Base-by-base conservation (phyloP, 2,888 invertebrate genomes). In the Hypolimnas misippus region DNA sequence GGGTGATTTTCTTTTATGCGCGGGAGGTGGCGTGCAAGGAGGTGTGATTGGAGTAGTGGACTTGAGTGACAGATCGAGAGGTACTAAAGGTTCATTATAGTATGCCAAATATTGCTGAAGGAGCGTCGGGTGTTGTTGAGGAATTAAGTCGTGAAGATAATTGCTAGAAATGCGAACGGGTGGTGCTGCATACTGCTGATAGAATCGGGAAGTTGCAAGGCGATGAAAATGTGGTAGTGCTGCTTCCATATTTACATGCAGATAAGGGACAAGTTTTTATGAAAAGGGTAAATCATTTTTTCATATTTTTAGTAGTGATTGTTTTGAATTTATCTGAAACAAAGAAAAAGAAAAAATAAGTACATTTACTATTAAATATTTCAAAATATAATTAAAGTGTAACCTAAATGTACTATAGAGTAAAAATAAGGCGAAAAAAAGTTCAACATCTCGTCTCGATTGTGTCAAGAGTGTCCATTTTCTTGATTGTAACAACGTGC, bases 41-140 rank as follows among this genome's bases (percentile, higher is more conserved):
- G 96, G 96, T 0, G 96, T 96, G 75, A 96, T 96, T 0, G 96
- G 95, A 8, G 93, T 92, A 0, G 92, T 92, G n/a, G 93, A 89
- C 79, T 97, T 97, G 21, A 96, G 84, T 19, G 96, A 96, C 64
- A 97, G 86, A 81, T 97, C 97, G 71, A 97, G 86, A 6, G 96
- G 96, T 66, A 94, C 93, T 56, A 93, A 75, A 3, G 94, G 94
- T 76, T 94, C 94, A 57, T 93, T 86, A 76, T 93, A 94, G 74
- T 93, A 94, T 2, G 93, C 89, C 62, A 94, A 78, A 74, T 93
- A 94, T 70, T 93, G 93, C 62, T 93, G 93, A 3, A 92, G 82
- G 4, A 92, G 78, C 2, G 84, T 87, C 0, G 91, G 91, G 68
- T 89, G 90, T 60, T 89, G 90, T 56, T 84, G 92, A 1, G 91